Conservation (phyloP, 64 coral and sea anemone species). For the Cladopsammia gracilis region DNA sequence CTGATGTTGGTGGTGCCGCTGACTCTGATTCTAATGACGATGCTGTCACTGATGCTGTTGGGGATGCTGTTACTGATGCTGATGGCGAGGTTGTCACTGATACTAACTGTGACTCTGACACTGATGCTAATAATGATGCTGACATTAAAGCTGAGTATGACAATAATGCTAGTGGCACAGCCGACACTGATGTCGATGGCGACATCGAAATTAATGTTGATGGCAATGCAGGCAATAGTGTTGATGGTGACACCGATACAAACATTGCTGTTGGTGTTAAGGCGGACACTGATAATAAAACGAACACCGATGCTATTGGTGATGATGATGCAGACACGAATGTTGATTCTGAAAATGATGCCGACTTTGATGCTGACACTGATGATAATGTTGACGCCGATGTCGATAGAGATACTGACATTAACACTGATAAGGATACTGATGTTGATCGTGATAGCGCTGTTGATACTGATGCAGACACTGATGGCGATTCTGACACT, state of each 20-base stretch:
- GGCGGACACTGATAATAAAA: background rate
- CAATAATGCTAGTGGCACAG: no score
- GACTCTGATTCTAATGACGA: background rate
- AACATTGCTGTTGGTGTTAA: background rate
- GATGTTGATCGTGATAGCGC: background rate
- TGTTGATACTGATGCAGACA: background rate
- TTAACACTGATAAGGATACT: no score
- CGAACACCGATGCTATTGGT: background rate
- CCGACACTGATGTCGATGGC: background rate
- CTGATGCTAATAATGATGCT: background rate
- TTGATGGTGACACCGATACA: background rate
- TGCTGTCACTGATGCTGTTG: background rate
- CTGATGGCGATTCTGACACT: no score
- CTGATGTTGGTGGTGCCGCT: background rate
- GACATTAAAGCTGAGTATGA: background rate
- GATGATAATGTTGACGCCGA: background rate
- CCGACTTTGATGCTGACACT: background rate
- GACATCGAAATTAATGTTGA: background rate
- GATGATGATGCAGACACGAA: background rate
- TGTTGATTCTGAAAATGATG: background rate
- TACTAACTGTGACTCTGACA: background rate
- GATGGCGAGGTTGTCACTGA: background rate
- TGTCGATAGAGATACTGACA: background rate
- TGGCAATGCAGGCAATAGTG: background rate
- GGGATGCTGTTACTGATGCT: background rate